phyloP scores from a whole-genome alignment of 2,888 invertebrate genomes.

The Nomada lathburiana region DNA sequence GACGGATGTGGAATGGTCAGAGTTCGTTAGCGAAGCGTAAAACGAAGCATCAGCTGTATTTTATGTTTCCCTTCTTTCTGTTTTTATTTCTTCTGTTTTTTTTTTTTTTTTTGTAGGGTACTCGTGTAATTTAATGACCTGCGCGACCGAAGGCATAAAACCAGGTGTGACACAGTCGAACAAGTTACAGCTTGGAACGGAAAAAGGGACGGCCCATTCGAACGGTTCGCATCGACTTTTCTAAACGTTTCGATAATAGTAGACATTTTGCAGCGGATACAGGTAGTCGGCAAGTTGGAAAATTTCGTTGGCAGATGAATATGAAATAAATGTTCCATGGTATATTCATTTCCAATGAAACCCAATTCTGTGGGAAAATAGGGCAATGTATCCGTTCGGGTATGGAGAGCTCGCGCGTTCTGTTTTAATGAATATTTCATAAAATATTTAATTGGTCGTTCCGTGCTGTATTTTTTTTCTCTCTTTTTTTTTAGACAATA shows the following conservation, averaged over 20 bases:
- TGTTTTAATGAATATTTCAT: neutral
- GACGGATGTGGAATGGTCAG: slow-evolving; percentile 37
- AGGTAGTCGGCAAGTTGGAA: neutral
- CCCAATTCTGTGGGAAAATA: neutral
- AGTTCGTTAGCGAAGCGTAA: slow-evolving; percentile 54
- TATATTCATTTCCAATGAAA: neutral
- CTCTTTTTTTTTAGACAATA: neutral
- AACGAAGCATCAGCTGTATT: slow-evolving; percentile 51
- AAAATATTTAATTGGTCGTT: slow-evolving; percentile 5
- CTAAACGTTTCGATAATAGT: neutral
- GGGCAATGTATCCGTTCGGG: neutral
- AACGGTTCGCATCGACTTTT: neutral
- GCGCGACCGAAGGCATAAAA: slow-evolving; percentile 26
- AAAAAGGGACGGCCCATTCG: neutral
- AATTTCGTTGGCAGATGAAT: slow-evolving; percentile 5
- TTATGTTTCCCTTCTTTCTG: slow-evolving; percentile 3
- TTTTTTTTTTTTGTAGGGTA: neutral
- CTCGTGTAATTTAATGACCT: slow-evolving; percentile 30
- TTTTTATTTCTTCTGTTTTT: neutral
- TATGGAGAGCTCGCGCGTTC: neutral
- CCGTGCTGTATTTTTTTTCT: neutral
- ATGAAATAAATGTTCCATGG: slow-evolving; percentile 1
- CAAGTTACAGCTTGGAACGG: neutral
- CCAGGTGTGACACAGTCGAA: slow-evolving; percentile 3
- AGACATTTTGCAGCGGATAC: neutral